A percentile compares a stretch with the other conserved stretches of the same genome.
phyloP scores from a whole-genome alignment of 1,140 invertebrate genomes.

The Drosophila kanapiae region DNA sequence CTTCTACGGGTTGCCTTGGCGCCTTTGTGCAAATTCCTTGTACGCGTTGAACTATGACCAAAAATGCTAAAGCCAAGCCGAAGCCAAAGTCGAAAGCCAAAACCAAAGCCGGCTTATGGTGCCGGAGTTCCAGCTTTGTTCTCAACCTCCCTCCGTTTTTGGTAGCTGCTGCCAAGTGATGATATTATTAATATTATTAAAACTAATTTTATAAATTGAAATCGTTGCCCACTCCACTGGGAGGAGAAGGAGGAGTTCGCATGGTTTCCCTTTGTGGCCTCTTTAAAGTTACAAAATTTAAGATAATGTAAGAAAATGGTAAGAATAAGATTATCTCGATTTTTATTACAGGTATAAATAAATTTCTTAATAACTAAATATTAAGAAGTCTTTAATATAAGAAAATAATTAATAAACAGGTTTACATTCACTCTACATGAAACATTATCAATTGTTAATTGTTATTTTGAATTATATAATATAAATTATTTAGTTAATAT shows the following conservation, averaged over 20 bases:
- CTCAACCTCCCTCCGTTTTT: not conserved
- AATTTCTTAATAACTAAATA: too few species aligned
- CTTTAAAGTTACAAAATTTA: constrained; percentile 1
- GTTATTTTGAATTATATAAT: too few species aligned
- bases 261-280: not conserved
- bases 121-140: constrained; percentile 8
- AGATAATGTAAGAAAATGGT: not conserved
- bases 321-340: not conserved
- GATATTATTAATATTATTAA: constrained; percentile 80
- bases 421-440: not conserved
- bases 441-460: not conserved
- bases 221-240: constrained; percentile 7
- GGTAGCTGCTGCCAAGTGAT: constrained; percentile 64
- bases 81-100: constrained; percentile 58
- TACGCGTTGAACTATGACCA: constrained; percentile 68
- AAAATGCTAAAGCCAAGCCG: constrained; percentile 64
- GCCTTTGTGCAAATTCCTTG: constrained; percentile 70
- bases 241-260: not conserved
- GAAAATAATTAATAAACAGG: not conserved
- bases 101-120: constrained; percentile 69
- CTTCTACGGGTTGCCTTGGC: constrained; percentile 60
- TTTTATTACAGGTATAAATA: not conserved
- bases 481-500: not conserved
- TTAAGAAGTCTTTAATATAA: too few species aligned
- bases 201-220: constrained; percentile 77